Percentiles rank a stretch among this genome's conserved stretches.
Conservation (phyloP, 2,797 vertebrate species). For the Rhodeus uyekii region DNA sequence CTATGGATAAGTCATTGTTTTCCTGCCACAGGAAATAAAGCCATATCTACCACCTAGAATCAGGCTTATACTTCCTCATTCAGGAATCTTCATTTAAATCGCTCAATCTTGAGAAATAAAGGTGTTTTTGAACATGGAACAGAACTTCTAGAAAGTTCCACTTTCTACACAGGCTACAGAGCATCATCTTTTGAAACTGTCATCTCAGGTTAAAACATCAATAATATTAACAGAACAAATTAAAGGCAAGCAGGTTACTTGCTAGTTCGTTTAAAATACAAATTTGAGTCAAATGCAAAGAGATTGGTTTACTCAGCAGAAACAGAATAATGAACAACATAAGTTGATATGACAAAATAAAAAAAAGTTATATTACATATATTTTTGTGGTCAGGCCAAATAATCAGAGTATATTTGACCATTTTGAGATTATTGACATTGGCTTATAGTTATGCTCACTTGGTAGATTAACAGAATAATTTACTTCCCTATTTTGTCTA, state of each 20-base stretch:
- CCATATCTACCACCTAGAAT: slow-evolving; percentile 48
- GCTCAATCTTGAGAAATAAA: neutral
- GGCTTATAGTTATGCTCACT: no score
- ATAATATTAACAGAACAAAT: neutral
- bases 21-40: slow-evolving; percentile 81
- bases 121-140: neutral
- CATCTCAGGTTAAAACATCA: neutral
- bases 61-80: slow-evolving; percentile 40
- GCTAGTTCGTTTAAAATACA: no score
- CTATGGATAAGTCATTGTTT: slow-evolving; percentile 77
- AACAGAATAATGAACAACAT: no score
- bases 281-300: no score
- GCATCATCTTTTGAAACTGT: neutral
- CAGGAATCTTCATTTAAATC: slow-evolving; percentile 22
- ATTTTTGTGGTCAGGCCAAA: no score
- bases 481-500: no score
- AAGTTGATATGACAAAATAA: no score
- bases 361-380: no score
- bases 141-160: neutral
- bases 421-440: no score
- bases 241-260: neutral
- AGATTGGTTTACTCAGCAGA: no score
- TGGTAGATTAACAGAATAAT: no score
- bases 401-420: no score
- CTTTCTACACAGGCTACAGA: neutral